These are phyloP conservation scores for Cryptoblepharus egeriae DNA, from an alignment of 2,797 vertebrate genomes.

Conservation along the genomic window DNA sequence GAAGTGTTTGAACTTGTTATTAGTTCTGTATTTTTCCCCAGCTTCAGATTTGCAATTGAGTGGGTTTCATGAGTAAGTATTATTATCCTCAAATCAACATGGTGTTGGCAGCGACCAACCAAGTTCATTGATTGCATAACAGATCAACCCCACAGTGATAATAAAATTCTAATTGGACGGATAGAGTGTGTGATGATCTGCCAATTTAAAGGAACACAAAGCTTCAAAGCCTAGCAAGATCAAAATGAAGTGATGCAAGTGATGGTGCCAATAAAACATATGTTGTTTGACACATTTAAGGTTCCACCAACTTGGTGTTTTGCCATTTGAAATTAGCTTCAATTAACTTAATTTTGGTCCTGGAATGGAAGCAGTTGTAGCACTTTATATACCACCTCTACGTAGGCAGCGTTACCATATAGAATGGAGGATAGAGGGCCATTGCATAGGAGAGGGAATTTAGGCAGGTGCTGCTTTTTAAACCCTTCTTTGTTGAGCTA, in stretches of 20 bases:
- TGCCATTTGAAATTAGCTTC: not conserved
- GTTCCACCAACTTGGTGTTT: not conserved
- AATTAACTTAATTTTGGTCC: not conserved
- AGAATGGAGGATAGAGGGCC: no score
- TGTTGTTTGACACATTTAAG: not conserved
- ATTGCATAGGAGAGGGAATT: no score
- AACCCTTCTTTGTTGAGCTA: no score
- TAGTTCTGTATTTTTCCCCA: not conserved
- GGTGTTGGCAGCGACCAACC: not conserved
- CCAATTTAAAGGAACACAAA: not conserved
- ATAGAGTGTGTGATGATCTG: not conserved
- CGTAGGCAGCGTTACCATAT: no score
- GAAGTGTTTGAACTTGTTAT: not conserved
- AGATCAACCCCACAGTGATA: not conserved
- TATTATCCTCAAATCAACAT: not conserved
- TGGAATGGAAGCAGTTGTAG: not conserved
- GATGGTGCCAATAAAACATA: not conserved
- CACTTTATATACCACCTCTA: not conserved
- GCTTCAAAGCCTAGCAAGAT: not conserved
- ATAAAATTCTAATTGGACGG: not conserved
- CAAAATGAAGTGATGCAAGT: not conserved
- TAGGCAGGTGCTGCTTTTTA: no score
- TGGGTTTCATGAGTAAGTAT: not conserved
- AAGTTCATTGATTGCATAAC: not conserved
- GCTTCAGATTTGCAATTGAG: not conserved